Percentiles rank a stretch among this genome's conserved stretches.
These are phyloP conservation scores for Zapus hudsonius DNA, from an alignment of 2,113 vertebrate species.

Conservation along the genomic window DNA sequence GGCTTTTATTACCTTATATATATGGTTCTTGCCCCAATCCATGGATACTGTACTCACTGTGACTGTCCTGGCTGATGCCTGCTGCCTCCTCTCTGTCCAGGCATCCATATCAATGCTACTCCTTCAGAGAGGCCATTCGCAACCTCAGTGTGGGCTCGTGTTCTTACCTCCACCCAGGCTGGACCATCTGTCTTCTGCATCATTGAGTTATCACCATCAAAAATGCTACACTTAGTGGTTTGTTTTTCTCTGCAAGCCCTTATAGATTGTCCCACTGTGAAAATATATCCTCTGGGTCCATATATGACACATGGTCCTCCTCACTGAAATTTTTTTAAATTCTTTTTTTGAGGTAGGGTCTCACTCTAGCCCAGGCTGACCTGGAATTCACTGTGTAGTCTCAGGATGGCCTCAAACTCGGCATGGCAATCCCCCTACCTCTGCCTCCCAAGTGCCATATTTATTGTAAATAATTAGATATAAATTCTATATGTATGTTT, in stretches of 20 bases:
- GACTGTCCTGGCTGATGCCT: too few relatives aligned
- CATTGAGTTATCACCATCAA: background rate
- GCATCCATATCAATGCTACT: too few relatives aligned
- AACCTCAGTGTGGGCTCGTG: background rate
- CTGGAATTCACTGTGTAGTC: too few relatives aligned
- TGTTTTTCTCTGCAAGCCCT: background rate
- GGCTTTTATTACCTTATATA: background rate
- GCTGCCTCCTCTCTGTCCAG: background rate
- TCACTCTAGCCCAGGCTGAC: too few relatives aligned
- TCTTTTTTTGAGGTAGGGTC: too few relatives aligned
- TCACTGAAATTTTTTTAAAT: too few relatives aligned
- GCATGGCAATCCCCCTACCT: too few relatives aligned
- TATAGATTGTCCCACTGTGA: background rate
- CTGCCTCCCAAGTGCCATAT: too few relatives aligned
- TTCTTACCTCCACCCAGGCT: background rate
- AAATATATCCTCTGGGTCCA: background rate
- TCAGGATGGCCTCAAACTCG: too few relatives aligned
- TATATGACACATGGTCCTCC: background rate
- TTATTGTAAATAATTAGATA: too few relatives aligned
- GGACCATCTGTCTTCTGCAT: background rate
- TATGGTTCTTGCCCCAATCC: too few relatives aligned
- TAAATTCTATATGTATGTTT: background rate
- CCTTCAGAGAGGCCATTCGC: background rate
- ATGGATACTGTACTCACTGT: background rate
- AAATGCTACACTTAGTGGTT: background rate